Conservation (phyloP, 2,888 invertebrate genomes). For the Dione juno region DNA sequence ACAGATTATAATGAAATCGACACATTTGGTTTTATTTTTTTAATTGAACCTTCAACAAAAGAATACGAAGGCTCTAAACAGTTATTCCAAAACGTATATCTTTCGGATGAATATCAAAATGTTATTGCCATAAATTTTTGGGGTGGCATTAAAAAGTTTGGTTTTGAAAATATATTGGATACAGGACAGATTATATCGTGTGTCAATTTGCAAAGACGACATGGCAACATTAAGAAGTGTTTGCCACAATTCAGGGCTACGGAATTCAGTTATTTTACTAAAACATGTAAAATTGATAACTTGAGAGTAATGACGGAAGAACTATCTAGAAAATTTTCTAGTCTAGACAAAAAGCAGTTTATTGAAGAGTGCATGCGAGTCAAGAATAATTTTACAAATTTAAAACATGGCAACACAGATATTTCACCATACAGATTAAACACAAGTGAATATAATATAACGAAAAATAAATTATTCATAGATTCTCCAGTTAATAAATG, state of each 20-base stretch:
- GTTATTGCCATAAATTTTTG: slow-evolving; percentile 82
- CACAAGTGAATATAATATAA: slow-evolving; percentile 59
- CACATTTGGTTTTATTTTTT: slow-evolving; percentile 86
- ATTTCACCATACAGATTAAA: slow-evolving; percentile 68
- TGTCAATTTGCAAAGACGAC: slow-evolving; percentile 85
- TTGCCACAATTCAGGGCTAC: slow-evolving; percentile 85
- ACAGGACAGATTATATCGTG: slow-evolving; percentile 83
- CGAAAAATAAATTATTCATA: slow-evolving; percentile 63
- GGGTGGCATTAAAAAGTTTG: slow-evolving; percentile 78
- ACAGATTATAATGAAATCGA: slow-evolving; percentile 88
- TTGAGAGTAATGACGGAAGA: slow-evolving; percentile 73
- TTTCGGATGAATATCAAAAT: slow-evolving; percentile 82
- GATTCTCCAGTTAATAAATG: slow-evolving; percentile 59
- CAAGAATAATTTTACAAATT: slow-evolving; percentile 59
- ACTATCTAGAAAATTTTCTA: slow-evolving; percentile 63
- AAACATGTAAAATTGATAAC: slow-evolving; percentile 82
- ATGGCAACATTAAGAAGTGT: slow-evolving; percentile 74
- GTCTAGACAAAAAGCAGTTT: slow-evolving; percentile 55
- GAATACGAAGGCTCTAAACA: slow-evolving; percentile 66
- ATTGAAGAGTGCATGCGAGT: slow-evolving; percentile 62
- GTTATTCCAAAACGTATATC: slow-evolving; percentile 83
- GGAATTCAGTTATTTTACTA: slow-evolving; percentile 85
- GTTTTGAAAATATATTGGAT: slow-evolving; percentile 82
- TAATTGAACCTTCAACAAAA: slow-evolving; percentile 76
- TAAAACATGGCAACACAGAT: slow-evolving; percentile 55